Evolutionary conservation across 2,888 invertebrate species (phyloP).

Genomic region (Sarcophaga subvicina): DNA sequence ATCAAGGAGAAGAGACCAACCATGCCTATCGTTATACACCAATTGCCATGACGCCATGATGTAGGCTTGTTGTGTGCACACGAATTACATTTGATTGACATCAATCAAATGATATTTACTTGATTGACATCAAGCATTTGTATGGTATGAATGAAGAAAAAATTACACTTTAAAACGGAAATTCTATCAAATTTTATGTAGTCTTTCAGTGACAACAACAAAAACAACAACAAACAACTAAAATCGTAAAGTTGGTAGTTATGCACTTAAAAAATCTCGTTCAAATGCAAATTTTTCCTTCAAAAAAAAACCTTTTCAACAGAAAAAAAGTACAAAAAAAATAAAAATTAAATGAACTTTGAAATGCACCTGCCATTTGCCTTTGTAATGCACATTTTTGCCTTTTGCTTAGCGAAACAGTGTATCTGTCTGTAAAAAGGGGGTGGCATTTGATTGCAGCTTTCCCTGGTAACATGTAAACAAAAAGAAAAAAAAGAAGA

Average conservation of each 20-base stretch:
- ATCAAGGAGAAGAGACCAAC: too few relatives aligned
- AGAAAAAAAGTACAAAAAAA: background rate
- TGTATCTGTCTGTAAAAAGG: background rate
- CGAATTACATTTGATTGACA: background rate
- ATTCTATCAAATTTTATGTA: slow-evolving; percentile 2
- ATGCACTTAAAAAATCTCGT: slow-evolving; percentile 36
- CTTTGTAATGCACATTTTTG: slow-evolving; percentile 49
- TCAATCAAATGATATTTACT: background rate
- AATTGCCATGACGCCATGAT: too few relatives aligned
- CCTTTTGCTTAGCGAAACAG: background rate
- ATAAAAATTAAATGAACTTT: background rate
- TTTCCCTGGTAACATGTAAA: slow-evolving; percentile 48
- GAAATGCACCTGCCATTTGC: slow-evolving; percentile 59
- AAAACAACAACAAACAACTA: background rate
- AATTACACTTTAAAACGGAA: background rate
- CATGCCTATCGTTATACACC: too few relatives aligned
- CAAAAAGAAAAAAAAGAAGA: slow-evolving; percentile 19
- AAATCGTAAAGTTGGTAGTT: background rate
- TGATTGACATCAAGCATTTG: slow-evolving; percentile 30
- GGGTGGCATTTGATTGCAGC: slow-evolving; percentile 30
- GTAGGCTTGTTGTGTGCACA: too few relatives aligned
- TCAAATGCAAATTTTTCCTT: slow-evolving; percentile 46
- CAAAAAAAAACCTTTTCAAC: background rate
- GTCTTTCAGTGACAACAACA: slow-evolving; percentile 6
- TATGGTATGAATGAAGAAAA: background rate